Base-by-base conservation (phyloP, 2,888 invertebrate genomes). In the Eristalis intricaria region DNA sequence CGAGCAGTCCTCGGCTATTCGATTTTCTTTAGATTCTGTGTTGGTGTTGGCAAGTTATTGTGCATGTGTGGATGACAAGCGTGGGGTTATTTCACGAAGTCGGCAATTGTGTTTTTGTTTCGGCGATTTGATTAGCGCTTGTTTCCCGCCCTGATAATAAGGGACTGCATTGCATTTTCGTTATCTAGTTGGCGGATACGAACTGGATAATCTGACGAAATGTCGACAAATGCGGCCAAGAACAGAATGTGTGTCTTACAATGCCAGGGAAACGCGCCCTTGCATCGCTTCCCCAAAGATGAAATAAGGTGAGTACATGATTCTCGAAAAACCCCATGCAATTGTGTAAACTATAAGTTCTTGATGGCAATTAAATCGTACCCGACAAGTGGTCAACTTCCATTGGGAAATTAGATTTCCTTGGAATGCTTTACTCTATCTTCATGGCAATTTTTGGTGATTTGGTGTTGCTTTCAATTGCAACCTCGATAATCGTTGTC, bases 281-380 rank as follows among this genome's bases (percentile, higher is more conserved):
- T 74, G 56, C 77, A 66, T 78, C 23, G 13, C 0, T 86, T 86
- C 56, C 85, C 85, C 4, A 78, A 70, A 43, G 85, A 86, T 70
- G 74, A 74, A 40, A n/a, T 78, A 19, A 61, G 85, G 85, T 86
- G 40, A 86, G 85, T 76, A 40, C 11, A 2, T 32, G 0, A 69
- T 11, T 60, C 58, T 58, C 10, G 2, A 5, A 56, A 2, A 43
- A 1, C 15, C 7, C 2, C 1, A 8, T 19, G 50, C 19, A 50
- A 19, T 19, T 5, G 43, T 43, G 15, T 8, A 43, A 43, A 15
- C 15, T 43, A 0, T 0, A 19, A 4, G 2, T 8, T 19, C 19
- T 38, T 50, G 50, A 8, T 3, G 50, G 19, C 19, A 50, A 43
- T 7, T 43, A 7, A n/a, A 43, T 43, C n/a, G 0, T 43, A 15